phyloP scores from a whole-genome alignment of 2,888 invertebrate genomes.

The Acholoe squamosa region DNA sequence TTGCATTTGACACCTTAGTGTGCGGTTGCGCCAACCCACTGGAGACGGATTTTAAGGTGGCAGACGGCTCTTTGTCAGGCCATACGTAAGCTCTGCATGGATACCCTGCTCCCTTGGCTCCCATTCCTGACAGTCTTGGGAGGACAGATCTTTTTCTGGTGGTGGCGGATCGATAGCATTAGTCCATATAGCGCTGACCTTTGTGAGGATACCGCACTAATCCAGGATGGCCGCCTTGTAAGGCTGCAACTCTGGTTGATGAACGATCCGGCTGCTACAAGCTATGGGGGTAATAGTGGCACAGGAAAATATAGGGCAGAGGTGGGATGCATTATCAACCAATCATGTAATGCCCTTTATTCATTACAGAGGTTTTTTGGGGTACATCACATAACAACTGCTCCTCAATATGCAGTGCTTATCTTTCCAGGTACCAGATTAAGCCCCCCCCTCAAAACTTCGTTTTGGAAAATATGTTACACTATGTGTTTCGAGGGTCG shows the following conservation, averaged over 20 bases:
- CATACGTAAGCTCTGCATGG: neutral
- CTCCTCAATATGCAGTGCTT: no score
- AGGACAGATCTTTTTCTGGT: neutral
- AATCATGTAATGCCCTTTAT: no score
- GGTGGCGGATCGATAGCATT: constrained; percentile 26
- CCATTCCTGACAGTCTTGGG: neutral
- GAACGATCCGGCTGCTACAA: neutral
- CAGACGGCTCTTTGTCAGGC: neutral
- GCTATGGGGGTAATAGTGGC: neutral
- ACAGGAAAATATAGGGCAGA: neutral
- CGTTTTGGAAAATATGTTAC: no score
- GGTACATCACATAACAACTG: no score
- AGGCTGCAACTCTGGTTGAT: neutral
- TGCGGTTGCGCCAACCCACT: no score
- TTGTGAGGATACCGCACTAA: neutral
- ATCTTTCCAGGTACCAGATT: no score
- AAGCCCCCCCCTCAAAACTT: no score
- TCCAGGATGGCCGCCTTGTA: neutral
- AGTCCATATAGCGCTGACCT: constrained; percentile 38
- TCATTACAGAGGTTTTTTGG: no score
- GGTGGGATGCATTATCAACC: no score
- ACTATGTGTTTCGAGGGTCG: no score
- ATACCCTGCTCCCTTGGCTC: neutral
- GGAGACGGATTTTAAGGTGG: no score
- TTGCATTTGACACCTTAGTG: no score